Base-by-base conservation (phyloP, 2,888 invertebrate species). In the Epicampocera succincta region DNA sequence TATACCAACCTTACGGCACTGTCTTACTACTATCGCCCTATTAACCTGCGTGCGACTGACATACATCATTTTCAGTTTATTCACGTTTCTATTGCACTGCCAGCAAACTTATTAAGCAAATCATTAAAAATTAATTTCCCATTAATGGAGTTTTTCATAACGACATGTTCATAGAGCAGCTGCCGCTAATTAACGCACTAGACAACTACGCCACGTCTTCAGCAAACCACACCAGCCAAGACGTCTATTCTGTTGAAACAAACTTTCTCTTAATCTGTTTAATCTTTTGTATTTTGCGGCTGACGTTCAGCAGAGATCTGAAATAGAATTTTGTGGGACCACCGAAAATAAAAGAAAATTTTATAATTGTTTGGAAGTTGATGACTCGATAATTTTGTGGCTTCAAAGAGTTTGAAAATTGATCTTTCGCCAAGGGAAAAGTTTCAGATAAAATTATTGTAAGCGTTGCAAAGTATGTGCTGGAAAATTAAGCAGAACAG, bases 141-240 rank as follows among this genome's bases (percentile, higher is more conserved):
- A 66, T 50, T 66, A 52, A 46, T 46, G 44, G 25, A 33, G 52
- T 25, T 52, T 40, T 77, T 48, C 40, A 25, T 69, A 77, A 61
- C 61, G 38, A 63, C 40, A 63, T 50, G 50, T 60, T 76, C 52
- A 68, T 56, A 38, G 46, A 69, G 60, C 76, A 77, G 61, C 69
- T 69, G 69, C 40, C 54, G 40, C 61, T 77, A 77, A 77, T 69
- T 63, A 77, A 77, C 61, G 63, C 40, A 40, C 69, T 56, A 42
- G 42, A 54, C 6, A 4, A 29, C 29, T 6, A 29, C 29, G 6
- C 29, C 29, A 29, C 25, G n/a, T 29, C 29, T 48, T 13, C 3
- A 33, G 2, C n/a, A 48, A 25, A 6, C 17, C 2, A 15, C 6
- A 48, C 11, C 38, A 13, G 9, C 17, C 52, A 74, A 17, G 5